Base-by-base conservation (phyloP, 1,140 invertebrate species). In the Zelostemma sp. region DNA sequence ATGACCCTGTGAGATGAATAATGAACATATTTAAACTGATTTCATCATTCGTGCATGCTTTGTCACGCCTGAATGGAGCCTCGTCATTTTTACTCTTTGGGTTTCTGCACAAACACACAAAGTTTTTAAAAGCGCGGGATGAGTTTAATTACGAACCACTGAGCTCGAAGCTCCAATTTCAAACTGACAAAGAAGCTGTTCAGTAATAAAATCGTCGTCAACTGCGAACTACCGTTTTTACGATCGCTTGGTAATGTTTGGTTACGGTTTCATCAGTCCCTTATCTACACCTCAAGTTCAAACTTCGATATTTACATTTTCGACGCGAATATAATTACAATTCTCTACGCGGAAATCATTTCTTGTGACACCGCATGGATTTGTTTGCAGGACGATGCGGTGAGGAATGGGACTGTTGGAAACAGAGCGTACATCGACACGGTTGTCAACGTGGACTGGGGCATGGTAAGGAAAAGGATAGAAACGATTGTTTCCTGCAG, bases 311-410 rank as follows among this genome's bases (percentile, higher is more conserved):
- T n/a, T n/a, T n/a, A n/a, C n/a, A n/a, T n/a, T n/a, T n/a, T n/a
- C n/a, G n/a, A n/a, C n/a, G n/a, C n/a, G n/a, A n/a, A n/a, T n/a
- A n/a, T n/a, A n/a, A n/a, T n/a, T n/a, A n/a, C n/a, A n/a, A n/a
- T n/a, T n/a, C n/a, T n/a, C 21, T 25, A 25, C 21, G 21, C 21
- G 21, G n/a, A n/a, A n/a, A n/a, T n/a, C n/a, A 25, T 25, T 4
- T 25, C 21, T 25, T 8, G 21, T 38, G 9, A 38, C 9, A n/a
- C 35, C 4, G 12, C 35, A 38, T 5, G 3, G 53, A 15, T 72
- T 74, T 55, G 70, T 80, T 62, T 80, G 35, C 72, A 84, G 80
- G 62, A 76, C 50, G 82, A 84, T 78, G 76, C 66, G 60, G 75
- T 75, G 70, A 70, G 62, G 50, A 68, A 25, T 12, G 63, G 45